These are phyloP conservation scores for Chrysolophus pictus DNA, from an alignment of 2,797 vertebrate genomes.

Conservation along the genomic window DNA sequence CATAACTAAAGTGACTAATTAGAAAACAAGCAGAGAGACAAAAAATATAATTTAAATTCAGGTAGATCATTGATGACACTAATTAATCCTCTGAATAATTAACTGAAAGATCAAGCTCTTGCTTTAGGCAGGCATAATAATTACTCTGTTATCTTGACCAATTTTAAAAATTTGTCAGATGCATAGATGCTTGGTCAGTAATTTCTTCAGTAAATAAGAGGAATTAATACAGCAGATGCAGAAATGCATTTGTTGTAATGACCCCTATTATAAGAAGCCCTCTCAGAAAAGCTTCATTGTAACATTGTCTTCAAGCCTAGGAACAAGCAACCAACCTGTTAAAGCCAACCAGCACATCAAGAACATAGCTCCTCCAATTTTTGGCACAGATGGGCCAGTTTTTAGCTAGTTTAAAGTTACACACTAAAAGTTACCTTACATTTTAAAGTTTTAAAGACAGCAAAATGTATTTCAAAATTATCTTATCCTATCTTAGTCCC, in stretches of 20 bases:
- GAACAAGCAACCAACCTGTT: background rate
- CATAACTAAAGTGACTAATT: background rate
- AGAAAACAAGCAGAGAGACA: background rate
- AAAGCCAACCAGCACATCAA: background rate
- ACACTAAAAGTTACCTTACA: background rate
- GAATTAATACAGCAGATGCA: background rate
- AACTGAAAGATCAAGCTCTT: background rate
- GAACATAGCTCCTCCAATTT: background rate
- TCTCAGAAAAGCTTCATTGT: background rate
- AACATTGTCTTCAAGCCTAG: background rate
- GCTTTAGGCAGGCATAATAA: background rate
- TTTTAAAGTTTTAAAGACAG: background rate
- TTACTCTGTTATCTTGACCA: background rate
- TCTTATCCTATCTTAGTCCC: background rate
- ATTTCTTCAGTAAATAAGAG: constrained; percentile 5
- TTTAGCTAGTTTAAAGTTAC: background rate
- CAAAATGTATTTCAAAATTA: background rate
- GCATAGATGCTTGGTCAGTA: background rate
- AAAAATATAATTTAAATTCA: background rate
- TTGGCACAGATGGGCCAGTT: background rate
- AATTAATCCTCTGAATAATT: background rate
- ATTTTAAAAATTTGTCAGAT: background rate
- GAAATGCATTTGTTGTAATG: background rate
- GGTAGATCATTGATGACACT: background rate
- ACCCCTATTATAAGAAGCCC: background rate